A percentile compares a stretch with the other conserved stretches of the same genome.
phyloP scores from a whole-genome alignment of 2,113 vertebrate species.

The Caranx melampygus region DNA sequence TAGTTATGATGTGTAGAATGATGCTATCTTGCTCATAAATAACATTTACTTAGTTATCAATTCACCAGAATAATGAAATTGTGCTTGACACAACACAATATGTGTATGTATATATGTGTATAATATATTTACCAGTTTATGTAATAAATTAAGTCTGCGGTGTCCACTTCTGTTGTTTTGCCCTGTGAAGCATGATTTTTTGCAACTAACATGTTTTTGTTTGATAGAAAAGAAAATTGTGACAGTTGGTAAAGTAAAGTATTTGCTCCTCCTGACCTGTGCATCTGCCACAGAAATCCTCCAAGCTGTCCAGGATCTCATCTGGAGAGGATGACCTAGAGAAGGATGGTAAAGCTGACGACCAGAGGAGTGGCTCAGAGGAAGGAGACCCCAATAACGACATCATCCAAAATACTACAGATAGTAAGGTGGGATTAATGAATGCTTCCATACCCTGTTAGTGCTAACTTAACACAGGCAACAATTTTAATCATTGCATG shows the following conservation, averaged over 20 bases:
- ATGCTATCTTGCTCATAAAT: not conserved
- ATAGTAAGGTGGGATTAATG: slow-evolving; percentile 88
- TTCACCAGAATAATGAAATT: not conserved
- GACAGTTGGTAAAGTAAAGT: not conserved
- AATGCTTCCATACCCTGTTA: not conserved
- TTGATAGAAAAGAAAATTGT: not conserved
- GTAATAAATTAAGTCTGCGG: not conserved
- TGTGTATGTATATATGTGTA: too few relatives aligned
- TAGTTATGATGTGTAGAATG: too few relatives aligned
- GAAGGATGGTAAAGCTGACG: slow-evolving; percentile 95
- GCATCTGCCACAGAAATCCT: slow-evolving; percentile 87
- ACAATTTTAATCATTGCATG: too few relatives aligned
- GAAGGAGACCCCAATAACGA: slow-evolving; percentile 91
- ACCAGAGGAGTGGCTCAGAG: slow-evolving; percentile 94
- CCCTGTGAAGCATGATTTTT: not conserved
- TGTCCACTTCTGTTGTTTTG: not conserved
- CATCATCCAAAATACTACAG: slow-evolving; percentile 91
- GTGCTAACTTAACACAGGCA: not conserved
- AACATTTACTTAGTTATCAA: not conserved
- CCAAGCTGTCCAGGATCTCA: slow-evolving; percentile 94
- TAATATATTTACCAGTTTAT: not conserved
- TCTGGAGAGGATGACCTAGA: slow-evolving; percentile 91
- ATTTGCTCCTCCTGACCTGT: not conserved
- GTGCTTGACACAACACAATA: not conserved
- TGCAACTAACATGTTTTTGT: not conserved